Evolutionary conservation across 2,797 vertebrate genomes (phyloP).

Genomic region (Thripadectes ignobilis): DNA sequence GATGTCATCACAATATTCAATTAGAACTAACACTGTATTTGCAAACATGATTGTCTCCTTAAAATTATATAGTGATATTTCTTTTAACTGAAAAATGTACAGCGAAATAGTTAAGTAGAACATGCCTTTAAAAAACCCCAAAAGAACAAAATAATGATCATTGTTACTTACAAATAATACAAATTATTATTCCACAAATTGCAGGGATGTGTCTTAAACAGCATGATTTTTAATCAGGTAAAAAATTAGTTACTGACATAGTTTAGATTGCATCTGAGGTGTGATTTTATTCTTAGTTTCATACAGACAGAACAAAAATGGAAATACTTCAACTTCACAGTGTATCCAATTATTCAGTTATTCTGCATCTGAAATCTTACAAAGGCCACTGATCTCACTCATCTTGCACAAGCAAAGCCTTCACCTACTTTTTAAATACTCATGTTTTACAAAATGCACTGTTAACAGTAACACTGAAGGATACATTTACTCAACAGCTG

Average conservation of each 20-base stretch:
- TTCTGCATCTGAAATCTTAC: background rate
- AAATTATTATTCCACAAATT: background rate
- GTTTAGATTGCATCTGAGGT: background rate
- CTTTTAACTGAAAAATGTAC: background rate
- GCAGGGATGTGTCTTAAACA: background rate
- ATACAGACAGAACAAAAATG: background rate
- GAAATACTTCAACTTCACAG: background rate
- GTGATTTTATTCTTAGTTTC: slow-evolving; percentile 11
- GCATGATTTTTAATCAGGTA: background rate
- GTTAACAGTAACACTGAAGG: background rate
- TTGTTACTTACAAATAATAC: background rate
- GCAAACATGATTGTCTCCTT: background rate
- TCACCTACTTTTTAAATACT: background rate
- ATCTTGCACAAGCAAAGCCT: background rate
- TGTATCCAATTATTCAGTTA: background rate
- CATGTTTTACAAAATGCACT: background rate
- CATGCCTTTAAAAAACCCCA: background rate
- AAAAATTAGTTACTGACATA: background rate
- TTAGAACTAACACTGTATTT: background rate
- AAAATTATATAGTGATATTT: background rate
- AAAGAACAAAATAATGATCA: background rate
- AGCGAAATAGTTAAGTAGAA: background rate
- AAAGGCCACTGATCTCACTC: background rate
- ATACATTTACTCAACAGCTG: background rate
- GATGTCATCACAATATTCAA: background rate